Base-by-base conservation (phyloP, 1,140 invertebrate genomes). In the Babylonia areolata region DNA sequence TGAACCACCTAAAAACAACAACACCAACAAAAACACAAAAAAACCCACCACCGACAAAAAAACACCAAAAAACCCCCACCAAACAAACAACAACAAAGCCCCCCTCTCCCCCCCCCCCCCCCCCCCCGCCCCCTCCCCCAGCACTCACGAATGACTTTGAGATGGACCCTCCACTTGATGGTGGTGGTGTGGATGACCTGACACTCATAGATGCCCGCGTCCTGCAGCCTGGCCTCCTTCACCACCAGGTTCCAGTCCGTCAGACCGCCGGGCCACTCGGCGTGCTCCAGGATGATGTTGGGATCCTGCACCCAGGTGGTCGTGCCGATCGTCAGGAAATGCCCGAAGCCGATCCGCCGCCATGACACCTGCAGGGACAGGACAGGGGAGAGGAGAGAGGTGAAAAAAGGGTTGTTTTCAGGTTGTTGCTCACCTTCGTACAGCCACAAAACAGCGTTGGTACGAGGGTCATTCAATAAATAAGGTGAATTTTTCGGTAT, bases 241-340 rank as follows among this genome's bases (percentile, higher is more conserved):
- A 90, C 85, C 1, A 88, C 81, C 71, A 90, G 85, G 81, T 90
- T 88, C 89, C 89, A 90, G 23, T 85, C 83, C 40, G 81, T 79
- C 39, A 85, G 83, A 37, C 77, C 85, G n/a, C 69, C 85, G 5
- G 71, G 71, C 33, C 96, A 96, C 89, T 97, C 96, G 40, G 97
- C 96, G 81, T 88, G 86, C 15, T 84, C 85, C n/a, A 90, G 46
- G 12, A 75, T 54, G 37, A 87, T 73, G 77, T 88, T 89, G 5
- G 73, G 2, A 69, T 90, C 88, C 79, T 81, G 87, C 6, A 87
- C 85, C 86, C 88, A 90, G 31, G 85, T 81, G 20, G 83, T 64
- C n/a, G 85, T 88, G 12, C 89, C 89, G 37, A 90, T 87, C 33
- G 88, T 90, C 51, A 90, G 51, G 42, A 88, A 87, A 80, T 88